Base-by-base conservation (phyloP, 1,140 invertebrate genomes). In the Zelostemma sp. region DNA sequence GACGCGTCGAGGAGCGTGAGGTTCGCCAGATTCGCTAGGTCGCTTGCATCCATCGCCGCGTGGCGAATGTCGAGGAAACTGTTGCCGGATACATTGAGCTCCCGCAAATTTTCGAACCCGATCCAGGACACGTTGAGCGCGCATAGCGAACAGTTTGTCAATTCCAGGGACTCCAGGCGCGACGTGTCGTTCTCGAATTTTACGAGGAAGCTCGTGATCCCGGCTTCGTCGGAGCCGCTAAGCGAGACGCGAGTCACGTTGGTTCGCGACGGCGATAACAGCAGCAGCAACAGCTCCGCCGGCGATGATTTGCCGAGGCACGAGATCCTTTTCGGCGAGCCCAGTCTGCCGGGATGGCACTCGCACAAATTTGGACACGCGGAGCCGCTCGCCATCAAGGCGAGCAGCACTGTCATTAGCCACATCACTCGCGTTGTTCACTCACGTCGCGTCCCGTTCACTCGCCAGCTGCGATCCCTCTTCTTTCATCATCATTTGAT, bases 1-100 rank as follows among this genome's bases (percentile, higher is more conserved):
- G 90, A 91, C 60, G 92, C 72, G 79, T 92, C 91, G 31, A 93
- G 72, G 15, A 83, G 50, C 21, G 73, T 68, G 14, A 87, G 31
- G 17, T 67, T 75, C 33, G 55, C 67, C 6, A 78, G 56, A 56
- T 82, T 82, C 15, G 59, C 68, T 4, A 25, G 21, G 6, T 58
- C 11, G 6, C 25, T 28, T 16, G 68, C 57, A 31, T 21, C 15
- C 4, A 31, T 59, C 6, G 59, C 43, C 41, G 64, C 68, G 46
- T 82, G 68, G 0, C 76, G 77, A 19, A 88, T 58, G 11, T 80
- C 71, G 11, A 55, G 64, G 17, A 90, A 76, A 16, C 72, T 68
- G 75, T 89, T 90, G 50, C 78, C 60, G 11, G 88, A 86, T 2
- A 90, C 72, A 70, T 89, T 86, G 9, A 90, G 68, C 3, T 75